Evolutionary conservation across 2,797 vertebrate species (phyloP), one percentile per base, ranked within the genome.

Genomic region (Cheracebus regulus): DNA sequence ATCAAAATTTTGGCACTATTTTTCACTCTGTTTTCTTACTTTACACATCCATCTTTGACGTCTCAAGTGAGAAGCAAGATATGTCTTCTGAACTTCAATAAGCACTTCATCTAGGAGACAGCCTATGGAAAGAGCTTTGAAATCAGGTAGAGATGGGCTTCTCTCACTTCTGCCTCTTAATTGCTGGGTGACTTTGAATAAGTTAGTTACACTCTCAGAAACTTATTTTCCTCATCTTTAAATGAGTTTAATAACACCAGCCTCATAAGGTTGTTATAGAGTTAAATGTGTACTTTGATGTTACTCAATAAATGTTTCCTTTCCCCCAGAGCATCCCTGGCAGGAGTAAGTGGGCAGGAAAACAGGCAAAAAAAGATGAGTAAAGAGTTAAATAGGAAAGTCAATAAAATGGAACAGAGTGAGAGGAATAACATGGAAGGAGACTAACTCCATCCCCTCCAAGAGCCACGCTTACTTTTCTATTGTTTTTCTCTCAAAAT

Each of bases 51-150:
- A 90, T 61, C 46, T 64, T 78, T 88, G 36, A 39, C 93, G 57
- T 92, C 61, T 97, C 87, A 86, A 88, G 73, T 61, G 58, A 93
- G 14, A 93, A 89, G 24, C 28, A 86, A 90, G 55, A 75, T 30
- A 82, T 88, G 30, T 88, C 33, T n/a, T 88, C 46, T 95, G 79
- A 97, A 93, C 50, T 80, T 94, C 78, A 95, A 58, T 83, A 83
- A 97, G 86, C 57, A 88, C 64, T 76, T 80, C 70, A 93, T 57
- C 44, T 96, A 79, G n/a, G 44, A 96, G 6, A 90, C 14, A 85
- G 82, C 41, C 78, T 88, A 58, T 19, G 8, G 30, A 96, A 90
- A 96, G 33, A 93, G 22, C 22, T 91, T 78, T 81, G 67, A n/a
- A 95, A 93, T 94, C 67, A 93, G 70, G 13, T 7, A 83, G 41